Evolutionary conservation across 2,888 invertebrate genomes (phyloP).

Genomic region (Amphipoea lucens): DNA sequence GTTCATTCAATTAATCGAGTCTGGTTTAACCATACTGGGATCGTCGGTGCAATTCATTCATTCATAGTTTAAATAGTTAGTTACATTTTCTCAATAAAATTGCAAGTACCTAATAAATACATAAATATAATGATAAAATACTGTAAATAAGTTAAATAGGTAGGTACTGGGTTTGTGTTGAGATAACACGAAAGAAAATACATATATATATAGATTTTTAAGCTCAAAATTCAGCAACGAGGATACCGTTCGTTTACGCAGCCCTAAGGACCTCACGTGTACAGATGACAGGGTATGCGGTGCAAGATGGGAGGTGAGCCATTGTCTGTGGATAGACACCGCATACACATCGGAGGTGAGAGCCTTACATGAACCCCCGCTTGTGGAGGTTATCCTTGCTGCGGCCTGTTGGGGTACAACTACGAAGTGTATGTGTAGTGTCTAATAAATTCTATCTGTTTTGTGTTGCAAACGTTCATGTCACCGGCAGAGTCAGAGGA

Average conservation of each 20-base stretch:
- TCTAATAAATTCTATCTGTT: not conserved
- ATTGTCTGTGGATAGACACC: not conserved
- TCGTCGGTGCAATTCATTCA: too few species aligned
- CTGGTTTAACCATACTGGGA: too few species aligned
- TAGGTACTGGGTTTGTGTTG: not conserved
- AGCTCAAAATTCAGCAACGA: not conserved
- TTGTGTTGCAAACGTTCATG: not conserved
- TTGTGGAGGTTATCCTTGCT: not conserved
- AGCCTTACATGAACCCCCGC: not conserved
- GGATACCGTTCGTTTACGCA: not conserved
- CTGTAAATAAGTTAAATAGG: slow-evolving; percentile 1
- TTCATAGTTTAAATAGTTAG: too few species aligned
- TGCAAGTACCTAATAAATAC: too few species aligned
- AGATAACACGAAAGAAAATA: not conserved
- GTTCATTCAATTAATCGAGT: too few species aligned
- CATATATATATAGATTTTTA: not conserved
- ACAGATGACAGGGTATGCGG: not conserved
- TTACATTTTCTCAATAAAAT: too few species aligned
- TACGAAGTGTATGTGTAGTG: not conserved
- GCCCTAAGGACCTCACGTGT: not conserved
- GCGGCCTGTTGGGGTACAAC: not conserved
- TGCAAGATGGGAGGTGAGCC: not conserved
- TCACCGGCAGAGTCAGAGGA: not conserved
- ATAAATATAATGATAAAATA: not conserved
- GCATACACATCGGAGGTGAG: not conserved